phyloP scores from a whole-genome alignment of 2,113 vertebrate genomes.

The Stictonetta naevosa region DNA sequence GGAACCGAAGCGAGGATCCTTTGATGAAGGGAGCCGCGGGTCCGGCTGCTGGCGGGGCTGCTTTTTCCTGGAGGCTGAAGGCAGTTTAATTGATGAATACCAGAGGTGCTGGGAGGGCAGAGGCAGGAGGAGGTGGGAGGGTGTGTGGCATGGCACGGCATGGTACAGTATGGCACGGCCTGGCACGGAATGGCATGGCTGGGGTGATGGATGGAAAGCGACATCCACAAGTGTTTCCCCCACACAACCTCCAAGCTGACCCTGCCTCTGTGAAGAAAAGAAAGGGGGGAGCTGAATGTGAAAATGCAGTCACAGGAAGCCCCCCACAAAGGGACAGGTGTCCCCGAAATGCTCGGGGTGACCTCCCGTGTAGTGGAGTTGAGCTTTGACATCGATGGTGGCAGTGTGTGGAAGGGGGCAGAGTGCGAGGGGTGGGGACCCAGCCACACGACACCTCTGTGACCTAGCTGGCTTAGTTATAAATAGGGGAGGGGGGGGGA shows the following conservation, averaged over 20 bases:
- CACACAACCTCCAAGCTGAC: conserved; percentile 6
- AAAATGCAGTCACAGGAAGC: conserved; percentile 75
- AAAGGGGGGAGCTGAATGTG: conserved; percentile 52
- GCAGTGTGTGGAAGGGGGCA: background rate
- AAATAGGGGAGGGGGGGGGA: background rate
- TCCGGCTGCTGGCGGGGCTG: rapidly evolving
- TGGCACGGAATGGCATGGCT: background rate
- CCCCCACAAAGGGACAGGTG: conserved; percentile 80
- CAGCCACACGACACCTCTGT: background rate
- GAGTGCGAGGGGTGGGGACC: background rate
- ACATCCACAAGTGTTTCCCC: background rate
- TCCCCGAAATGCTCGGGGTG: conserved; percentile 79
- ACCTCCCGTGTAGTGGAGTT: conserved; percentile 84
- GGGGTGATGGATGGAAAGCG: background rate
- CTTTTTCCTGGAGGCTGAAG: background rate
- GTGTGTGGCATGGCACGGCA: background rate
- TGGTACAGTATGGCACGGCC: too few species aligned
- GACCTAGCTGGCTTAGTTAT: background rate
- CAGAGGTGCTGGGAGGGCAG: background rate
- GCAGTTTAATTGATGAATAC: conserved; percentile 7
- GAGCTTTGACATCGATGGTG: conserved; percentile 80
- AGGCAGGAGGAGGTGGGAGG: background rate
- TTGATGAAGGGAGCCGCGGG: background rate
- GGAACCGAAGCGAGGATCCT: background rate
- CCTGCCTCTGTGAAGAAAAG: background rate